A percentile compares a stretch with the other conserved stretches of the same genome.
phyloP scores from a whole-genome alignment of 2,888 invertebrate species.

The Tetranychus piercei region DNA sequence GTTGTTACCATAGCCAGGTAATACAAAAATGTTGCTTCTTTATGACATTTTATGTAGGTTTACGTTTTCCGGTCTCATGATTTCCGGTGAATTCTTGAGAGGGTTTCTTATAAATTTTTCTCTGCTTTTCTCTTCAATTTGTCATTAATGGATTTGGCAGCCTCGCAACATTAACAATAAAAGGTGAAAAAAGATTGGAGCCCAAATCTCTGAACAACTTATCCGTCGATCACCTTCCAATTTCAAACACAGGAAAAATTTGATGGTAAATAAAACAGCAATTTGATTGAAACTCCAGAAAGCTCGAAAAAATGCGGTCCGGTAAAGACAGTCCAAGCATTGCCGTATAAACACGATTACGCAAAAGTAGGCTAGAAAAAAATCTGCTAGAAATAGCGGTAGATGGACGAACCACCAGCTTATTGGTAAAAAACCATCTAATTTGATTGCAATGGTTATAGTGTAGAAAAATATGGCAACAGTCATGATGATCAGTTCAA shows the following conservation, averaged over 20 bases:
- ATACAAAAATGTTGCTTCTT: too few species aligned
- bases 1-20: too few species aligned
- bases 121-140: background rate
- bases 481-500: slow-evolving; percentile 82
- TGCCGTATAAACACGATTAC: slow-evolving; percentile 82
- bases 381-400: slow-evolving; percentile 77
- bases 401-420: slow-evolving; percentile 80
- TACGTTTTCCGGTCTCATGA: too few species aligned
- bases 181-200: slow-evolving; percentile 70
- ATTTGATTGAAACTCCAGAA: slow-evolving; percentile 65
- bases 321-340: slow-evolving; percentile 50
- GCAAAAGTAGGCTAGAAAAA: slow-evolving; percentile 80
- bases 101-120: background rate
- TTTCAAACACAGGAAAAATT: slow-evolving; percentile 72
- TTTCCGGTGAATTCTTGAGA: background rate
- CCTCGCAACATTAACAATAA: slow-evolving; percentile 77
- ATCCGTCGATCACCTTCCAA: slow-evolving; percentile 58
- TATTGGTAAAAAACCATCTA: slow-evolving; percentile 26
- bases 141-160: slow-evolving; percentile 54
- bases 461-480: slow-evolving; percentile 64
- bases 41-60: too few species aligned
- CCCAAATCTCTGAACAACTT: slow-evolving; percentile 55
- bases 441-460: slow-evolving; percentile 35
- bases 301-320: slow-evolving; percentile 56
- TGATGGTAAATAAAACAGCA: slow-evolving; percentile 67